Base-by-base conservation (phyloP, 2,888 invertebrate species). In the Cephonodes hylas region DNA sequence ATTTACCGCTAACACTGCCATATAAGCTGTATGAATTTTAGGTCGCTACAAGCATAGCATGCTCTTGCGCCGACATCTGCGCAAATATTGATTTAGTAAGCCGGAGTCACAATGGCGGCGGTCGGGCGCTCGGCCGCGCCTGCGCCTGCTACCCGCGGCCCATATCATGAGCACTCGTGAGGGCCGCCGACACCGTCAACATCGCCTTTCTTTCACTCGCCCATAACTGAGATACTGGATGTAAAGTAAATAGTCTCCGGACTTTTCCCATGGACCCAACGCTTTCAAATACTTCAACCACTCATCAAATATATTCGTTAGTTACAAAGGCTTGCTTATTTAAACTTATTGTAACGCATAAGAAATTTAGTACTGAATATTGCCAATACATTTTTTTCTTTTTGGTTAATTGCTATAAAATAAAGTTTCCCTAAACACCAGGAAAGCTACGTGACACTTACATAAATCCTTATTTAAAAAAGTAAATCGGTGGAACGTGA, bases 31-130 rank as follows among this genome's bases (percentile, higher is more conserved):
- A 89, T 89, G 91, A 90, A 89, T 91, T 91, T 92, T 91, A 91
- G 92, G 92, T 92, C 92, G 88, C 85, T 83, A 85, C 86, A 88
- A 89, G 89, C 87, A 86, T 90, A 88, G 89, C 87, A 86, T 90
- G 90, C 88, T 92, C 90, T 91, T 89, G 85, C 84, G 85, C 88
- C 89, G 88, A 89, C 91, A 91, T 90, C 91, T 92, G 91, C 84
- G 90, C 91, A 91, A 92, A 92, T 92, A 92, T 92, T 92, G 91
- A 91, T 91, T 91, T 91, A 89, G 91, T 92, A 90, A 89, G 90
- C 84, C 81, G 88, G 82, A 85, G 85, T 75, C 79, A 86, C 86
- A 87, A 89, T 88, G 80, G 82, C 82, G 81, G 81, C 79, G 74
- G 75, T 75, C 72, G 74, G 71, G 74, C 74, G 20, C 20, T n/a